Conservation (phyloP, 1,140 invertebrate species). For the Nixonia krombeini region DNA sequence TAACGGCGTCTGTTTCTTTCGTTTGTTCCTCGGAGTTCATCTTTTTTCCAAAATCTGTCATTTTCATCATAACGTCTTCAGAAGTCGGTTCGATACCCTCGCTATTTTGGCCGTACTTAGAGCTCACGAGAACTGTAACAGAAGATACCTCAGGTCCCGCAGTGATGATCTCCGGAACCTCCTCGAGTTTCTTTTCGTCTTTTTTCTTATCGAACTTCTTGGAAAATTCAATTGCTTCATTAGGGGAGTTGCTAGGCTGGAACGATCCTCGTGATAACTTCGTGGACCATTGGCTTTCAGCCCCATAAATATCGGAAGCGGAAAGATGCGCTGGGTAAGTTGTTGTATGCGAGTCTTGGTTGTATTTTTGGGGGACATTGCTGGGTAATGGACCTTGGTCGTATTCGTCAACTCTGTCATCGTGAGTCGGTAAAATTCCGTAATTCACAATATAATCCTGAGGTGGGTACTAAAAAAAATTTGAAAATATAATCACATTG, state of each 20-base stretch:
- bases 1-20: slow-evolving; percentile 16
- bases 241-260: slow-evolving; percentile 72
- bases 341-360: slow-evolving; percentile 21
- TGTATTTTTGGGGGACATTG: slow-evolving; percentile 38
- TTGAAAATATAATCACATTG: neutral
- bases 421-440: slow-evolving; percentile 29
- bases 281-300: slow-evolving; percentile 77
- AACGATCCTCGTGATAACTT: slow-evolving; percentile 74
- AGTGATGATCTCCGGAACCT: slow-evolving; percentile 60
- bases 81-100: slow-evolving; percentile 2
- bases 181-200: slow-evolving; percentile 13
- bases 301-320: slow-evolving; percentile 62
- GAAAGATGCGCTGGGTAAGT: slow-evolving; percentile 22
- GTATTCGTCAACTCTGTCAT: slow-evolving; percentile 41
- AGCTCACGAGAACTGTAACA: slow-evolving; percentile 52
- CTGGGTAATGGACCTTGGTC: slow-evolving; percentile 53
- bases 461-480: slow-evolving; percentile 51
- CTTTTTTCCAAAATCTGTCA: slow-evolving; percentile 56
- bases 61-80: slow-evolving; percentile 17
- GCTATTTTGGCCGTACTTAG: slow-evolving; percentile 43
- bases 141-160: slow-evolving; percentile 52
- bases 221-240: slow-evolving; percentile 61
- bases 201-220: slow-evolving; percentile 22
- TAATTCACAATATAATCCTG: slow-evolving; percentile 65
- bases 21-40: slow-evolving; percentile 19